Evolutionary conservation across 92 coral and sea anemone species (phyloP).

Genomic region (Galaxea fascicularis): DNA sequence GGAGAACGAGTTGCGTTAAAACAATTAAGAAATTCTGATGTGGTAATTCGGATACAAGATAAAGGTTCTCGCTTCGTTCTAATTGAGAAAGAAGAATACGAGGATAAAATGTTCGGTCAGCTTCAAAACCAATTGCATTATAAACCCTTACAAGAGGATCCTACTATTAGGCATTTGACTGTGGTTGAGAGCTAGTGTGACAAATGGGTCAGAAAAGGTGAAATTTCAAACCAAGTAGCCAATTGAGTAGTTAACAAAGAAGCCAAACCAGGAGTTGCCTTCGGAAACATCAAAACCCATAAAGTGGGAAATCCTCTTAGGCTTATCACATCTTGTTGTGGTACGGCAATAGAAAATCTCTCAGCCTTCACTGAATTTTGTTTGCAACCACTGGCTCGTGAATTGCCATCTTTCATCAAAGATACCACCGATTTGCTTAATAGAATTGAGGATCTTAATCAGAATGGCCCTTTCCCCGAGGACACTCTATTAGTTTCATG

Average conservation of each 20-base stretch:
- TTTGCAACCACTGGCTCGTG: slow-evolving; percentile 48
- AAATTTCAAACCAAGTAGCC: too few species aligned
- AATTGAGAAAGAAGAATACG: slow-evolving; percentile 15
- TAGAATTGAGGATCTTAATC: slow-evolving; percentile 23
- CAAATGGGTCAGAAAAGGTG: too few species aligned
- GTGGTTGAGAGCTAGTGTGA: not conserved
- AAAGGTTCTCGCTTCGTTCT: slow-evolving; percentile 39
- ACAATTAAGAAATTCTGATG: too few species aligned
- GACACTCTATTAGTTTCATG: slow-evolving; percentile 39
- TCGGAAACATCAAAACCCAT: slow-evolving; percentile 49
- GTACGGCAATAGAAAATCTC: too few species aligned
- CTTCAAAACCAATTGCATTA: slow-evolving; percentile 35
- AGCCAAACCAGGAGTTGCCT: slow-evolving; percentile 45
- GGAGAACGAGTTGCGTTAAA: too few species aligned
- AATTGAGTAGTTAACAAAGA: slow-evolving; percentile 22
- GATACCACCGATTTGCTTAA: slow-evolving; percentile 55
- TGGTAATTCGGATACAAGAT: too few species aligned
- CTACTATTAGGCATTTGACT: slow-evolving; percentile 35
- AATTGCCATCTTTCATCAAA: slow-evolving; percentile 57
- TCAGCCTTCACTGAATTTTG: too few species aligned
- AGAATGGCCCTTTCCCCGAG: too few species aligned
- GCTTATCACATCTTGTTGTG: slow-evolving; percentile 46
- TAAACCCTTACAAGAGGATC: slow-evolving; percentile 16
- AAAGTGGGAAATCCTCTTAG: slow-evolving; percentile 40
- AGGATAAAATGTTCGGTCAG: slow-evolving; percentile 30